These are phyloP conservation scores for Melipona bicolor DNA, from an alignment of 2,888 invertebrate genomes.

Conservation along the genomic window DNA sequence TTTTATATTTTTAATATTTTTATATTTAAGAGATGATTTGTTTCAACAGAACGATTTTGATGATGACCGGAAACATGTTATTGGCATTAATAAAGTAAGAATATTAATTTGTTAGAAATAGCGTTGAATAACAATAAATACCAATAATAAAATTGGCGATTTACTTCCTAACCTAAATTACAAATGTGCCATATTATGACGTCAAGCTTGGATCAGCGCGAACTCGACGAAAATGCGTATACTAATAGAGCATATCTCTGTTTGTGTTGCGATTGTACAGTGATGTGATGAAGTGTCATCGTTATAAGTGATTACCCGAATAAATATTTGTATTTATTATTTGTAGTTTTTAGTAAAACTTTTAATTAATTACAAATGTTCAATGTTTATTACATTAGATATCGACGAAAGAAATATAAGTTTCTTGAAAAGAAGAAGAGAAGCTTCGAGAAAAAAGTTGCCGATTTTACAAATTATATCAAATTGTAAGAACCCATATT, in stretches of 20 bases:
- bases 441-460: conserved; percentile 41
- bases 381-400: not conserved
- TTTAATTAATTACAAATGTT: conserved; percentile 19
- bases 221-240: conserved; percentile 52
- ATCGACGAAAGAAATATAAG: conserved; percentile 35
- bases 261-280: conserved; percentile 35
- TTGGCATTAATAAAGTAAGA: not conserved
- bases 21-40: not conserved
- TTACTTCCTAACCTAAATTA: conserved; percentile 28
- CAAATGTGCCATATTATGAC: conserved; percentile 42
- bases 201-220: conserved; percentile 42
- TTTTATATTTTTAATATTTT: not conserved
- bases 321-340: conserved; percentile 17
- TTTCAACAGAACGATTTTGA: not conserved
- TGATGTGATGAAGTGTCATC: conserved; percentile 48
- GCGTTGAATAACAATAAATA: not conserved
- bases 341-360: not conserved
- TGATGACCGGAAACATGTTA: too few relatives aligned
- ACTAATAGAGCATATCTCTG: conserved; percentile 49
- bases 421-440: conserved; percentile 46
- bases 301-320: conserved; percentile 6
- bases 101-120: not conserved
- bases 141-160: conserved; percentile 23
- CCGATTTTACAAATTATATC: conserved; percentile 27
- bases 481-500: conserved; percentile 36